Evolutionary conservation across 2,797 vertebrate genomes (phyloP), one percentile per base, ranked within the genome.

Genomic region (Pseudopleuronectes americanus): DNA sequence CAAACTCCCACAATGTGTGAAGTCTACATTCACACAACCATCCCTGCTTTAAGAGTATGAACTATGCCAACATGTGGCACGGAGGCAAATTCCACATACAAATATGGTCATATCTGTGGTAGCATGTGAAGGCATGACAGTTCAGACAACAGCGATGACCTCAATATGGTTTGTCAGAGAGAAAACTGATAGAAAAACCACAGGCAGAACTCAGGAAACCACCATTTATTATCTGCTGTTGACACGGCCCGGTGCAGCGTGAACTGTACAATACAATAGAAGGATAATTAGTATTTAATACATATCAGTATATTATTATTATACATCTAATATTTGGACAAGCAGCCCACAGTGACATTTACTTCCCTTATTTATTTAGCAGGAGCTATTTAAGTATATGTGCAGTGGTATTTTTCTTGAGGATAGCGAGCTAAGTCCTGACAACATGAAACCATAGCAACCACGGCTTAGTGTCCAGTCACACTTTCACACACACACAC

Each of bases 201-300:
- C 55, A 54, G 57, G 16, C 9, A 24, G 31, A 69, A 8, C 17
- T 52, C 68, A 84, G 84, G 81, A 92, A 91, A 80, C 83, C 83
- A 64, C 65, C 65, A 47, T 55, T 51, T 64, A 74, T 71, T 64
- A 87, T 85, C 76, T 36, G 19, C 16, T 24, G 6, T 14, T 23
- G 8, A 23, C 73, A 75, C 0, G 26, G 13, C 14, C 2, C 23
- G 13, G 0, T 41, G 24, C 31, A 24, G 17, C 2, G 10, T 36
- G 45, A 6, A 28, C 31, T 26, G 2, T 1, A 5, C 0, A 49
- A 54, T 4, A 53, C 8, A 52, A 54, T 7, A 17, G 7, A n/a
- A 33, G 1, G 13, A 14, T 19, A 36, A 43, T 0, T 4, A 23
- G 6, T 33, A 10, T 49, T 43, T 49, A 51, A 56, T 17, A 9